These are phyloP conservation scores for Bombus terrestris DNA, from an alignment of 1,140 invertebrate genomes.

Conservation along the genomic window DNA sequence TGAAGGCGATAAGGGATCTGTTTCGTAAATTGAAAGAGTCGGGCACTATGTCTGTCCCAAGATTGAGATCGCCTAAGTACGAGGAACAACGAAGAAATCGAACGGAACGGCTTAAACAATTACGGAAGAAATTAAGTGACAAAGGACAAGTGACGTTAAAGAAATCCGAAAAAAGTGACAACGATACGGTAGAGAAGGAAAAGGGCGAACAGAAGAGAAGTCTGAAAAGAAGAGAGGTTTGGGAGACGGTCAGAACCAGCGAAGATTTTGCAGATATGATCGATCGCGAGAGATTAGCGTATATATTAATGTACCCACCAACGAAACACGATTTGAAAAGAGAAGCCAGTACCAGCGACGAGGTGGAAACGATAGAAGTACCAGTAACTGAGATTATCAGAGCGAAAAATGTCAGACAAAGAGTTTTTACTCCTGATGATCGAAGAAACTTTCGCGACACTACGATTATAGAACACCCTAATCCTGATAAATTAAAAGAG, in stretches of 20 bases:
- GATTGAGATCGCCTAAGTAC: not conserved
- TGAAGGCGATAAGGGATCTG: not conserved
- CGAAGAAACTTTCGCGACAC: slow-evolving; percentile 14
- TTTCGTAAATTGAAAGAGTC: not conserved
- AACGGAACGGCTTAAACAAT: slow-evolving; percentile 47
- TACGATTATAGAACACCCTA: slow-evolving; percentile 26
- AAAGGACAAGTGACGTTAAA: slow-evolving; percentile 59
- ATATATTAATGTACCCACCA: slow-evolving; percentile 42
- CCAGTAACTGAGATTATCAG: slow-evolving; percentile 41
- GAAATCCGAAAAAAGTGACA: slow-evolving; percentile 48
- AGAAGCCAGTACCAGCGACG: not conserved
- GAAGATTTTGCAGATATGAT: slow-evolving; percentile 47
- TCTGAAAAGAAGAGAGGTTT: slow-evolving; percentile 57
- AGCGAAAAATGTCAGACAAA: slow-evolving; percentile 40
- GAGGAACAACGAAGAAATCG: slow-evolving; percentile 44
- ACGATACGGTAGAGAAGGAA: slow-evolving; percentile 30
- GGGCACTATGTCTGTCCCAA: not conserved
- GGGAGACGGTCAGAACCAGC: slow-evolving; percentile 43
- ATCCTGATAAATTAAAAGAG: not conserved
- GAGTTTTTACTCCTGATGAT: slow-evolving; percentile 20
- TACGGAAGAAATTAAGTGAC: slow-evolving; percentile 53
- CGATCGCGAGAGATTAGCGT: slow-evolving; percentile 43
- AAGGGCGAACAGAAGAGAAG: slow-evolving; percentile 34
- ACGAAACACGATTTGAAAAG: slow-evolving; percentile 22
- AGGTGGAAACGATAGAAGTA: slow-evolving; percentile 20